Percentiles rank a stretch among this genome's conserved stretches.
These are phyloP conservation scores for Allophyes oxyacanthae DNA, from an alignment of 2,888 invertebrate genomes.

Conservation along the genomic window DNA sequence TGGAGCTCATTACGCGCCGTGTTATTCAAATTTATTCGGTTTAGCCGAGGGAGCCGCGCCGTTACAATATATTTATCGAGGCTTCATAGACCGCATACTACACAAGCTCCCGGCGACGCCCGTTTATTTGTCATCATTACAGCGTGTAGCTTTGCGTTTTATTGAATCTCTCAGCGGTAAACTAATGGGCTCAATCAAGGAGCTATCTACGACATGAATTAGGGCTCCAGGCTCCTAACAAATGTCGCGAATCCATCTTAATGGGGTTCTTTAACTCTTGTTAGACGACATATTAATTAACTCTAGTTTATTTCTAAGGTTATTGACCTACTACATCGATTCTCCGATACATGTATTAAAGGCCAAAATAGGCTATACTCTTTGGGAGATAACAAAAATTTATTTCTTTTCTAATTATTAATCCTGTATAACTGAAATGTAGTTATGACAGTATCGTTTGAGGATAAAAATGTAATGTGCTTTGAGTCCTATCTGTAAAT, in stretches of 20 bases:
- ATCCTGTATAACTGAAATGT: too few relatives aligned
- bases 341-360: too few relatives aligned
- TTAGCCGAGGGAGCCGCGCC: conserved; percentile 52
- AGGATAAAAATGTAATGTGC: too few relatives aligned
- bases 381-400: too few relatives aligned
- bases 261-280: conserved; percentile 15
- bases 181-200: conserved; percentile 40
- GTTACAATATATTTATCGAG: conserved; percentile 48
- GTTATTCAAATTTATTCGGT: conserved; percentile 81
- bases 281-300: not conserved
- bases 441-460: too few relatives aligned
- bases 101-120: conserved; percentile 35
- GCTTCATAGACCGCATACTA: conserved; percentile 31
- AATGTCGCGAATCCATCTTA: conserved; percentile 23
- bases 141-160: conserved; percentile 34
- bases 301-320: not conserved
- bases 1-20: conserved; percentile 69
- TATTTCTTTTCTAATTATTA: too few relatives aligned
- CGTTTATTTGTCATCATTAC: conserved; percentile 52
- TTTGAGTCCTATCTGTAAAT: too few relatives aligned
- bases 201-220: conserved; percentile 28
- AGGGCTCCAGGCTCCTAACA: conserved; percentile 4
- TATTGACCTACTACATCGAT: not conserved
- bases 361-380: not conserved
- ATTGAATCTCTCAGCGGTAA: conserved; percentile 32